Conservation (phyloP, 2,797 vertebrate species). For the Labeo calbasu region DNA sequence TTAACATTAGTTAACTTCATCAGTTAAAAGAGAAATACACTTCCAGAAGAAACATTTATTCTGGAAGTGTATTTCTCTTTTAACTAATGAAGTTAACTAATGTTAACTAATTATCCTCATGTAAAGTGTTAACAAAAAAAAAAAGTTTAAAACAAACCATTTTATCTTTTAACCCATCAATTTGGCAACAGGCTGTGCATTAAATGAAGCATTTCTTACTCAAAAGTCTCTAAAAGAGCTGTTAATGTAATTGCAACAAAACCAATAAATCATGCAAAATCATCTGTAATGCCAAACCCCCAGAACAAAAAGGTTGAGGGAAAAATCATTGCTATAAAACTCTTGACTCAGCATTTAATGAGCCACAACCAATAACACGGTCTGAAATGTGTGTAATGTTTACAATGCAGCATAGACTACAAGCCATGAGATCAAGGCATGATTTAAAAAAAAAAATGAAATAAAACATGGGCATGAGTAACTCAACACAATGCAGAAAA, state of each 20-base stretch:
- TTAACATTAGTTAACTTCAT: too few species aligned
- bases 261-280: neutral
- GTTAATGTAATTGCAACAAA: neutral
- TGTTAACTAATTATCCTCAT: too few species aligned
- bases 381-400: slow-evolving; percentile 17
- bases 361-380: slow-evolving; percentile 30
- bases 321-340: neutral
- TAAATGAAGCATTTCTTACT: neutral
- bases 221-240: neutral
- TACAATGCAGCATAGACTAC: slow-evolving; percentile 22
- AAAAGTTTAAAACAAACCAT: neutral
- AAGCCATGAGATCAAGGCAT: neutral
- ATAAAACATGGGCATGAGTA: neutral
- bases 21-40: too few species aligned
- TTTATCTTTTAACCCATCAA: neutral
- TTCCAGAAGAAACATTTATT: too few species aligned
- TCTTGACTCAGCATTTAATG: slow-evolving; percentile 37
- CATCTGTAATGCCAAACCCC: neutral
- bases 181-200: neutral
- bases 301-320: neutral
- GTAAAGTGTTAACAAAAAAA: too few species aligned
- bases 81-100: too few species aligned
- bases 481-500: slow-evolving; percentile 15
- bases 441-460: neutral
- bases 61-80: too few species aligned